Base-by-base conservation (phyloP, 1,140 invertebrate genomes). In the Procambarus clarkii region DNA sequence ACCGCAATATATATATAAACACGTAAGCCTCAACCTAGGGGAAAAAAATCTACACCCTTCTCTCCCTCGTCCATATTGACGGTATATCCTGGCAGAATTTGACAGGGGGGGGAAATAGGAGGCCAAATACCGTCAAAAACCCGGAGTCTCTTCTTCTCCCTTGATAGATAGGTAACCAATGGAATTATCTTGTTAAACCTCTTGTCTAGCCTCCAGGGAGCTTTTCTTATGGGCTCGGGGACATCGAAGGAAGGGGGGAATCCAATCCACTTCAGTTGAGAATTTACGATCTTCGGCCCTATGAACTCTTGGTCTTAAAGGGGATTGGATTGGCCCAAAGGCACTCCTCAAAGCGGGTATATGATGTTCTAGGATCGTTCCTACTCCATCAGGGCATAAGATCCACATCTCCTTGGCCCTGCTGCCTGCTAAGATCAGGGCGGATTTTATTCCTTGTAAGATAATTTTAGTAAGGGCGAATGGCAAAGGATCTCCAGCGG, bases 161-260 rank as follows among this genome's bases (percentile, higher is more conserved):
- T 45, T 77, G 88, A 50, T 82, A 76, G 88, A 89, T 89, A 89
- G 83, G 88, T 89, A 89, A 82, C 88, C 88, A 89, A 89, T 89
- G 81, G 88, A 89, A 89, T 89, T 89, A 89, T 89, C 88, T 89
- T 83, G 88, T 89, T 89, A 89, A 89, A 89, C 88, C 88, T 89
- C 88, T 89, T 89, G 88, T 89, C 88, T 89, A 50, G 48, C 24
- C 88, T 48, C 80, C 21, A 0, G 88, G 88, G 80, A 83, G 21
- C 64, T 76, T 89, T 89, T 89, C 88, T 89, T 89, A 89, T 89
- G 45, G 81, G 77, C 45, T 80, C 60, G 64, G 71, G 69, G 21
- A 48, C 34, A 58, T 21, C 46, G 34, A 34, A 82, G 78, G 44
- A 76, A 71, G 80, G 54, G 54, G 74, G 71, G 79, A 83, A 83